Base-by-base conservation (phyloP, 1,140 invertebrate genomes). In the Pogonomyrmex californicus region DNA sequence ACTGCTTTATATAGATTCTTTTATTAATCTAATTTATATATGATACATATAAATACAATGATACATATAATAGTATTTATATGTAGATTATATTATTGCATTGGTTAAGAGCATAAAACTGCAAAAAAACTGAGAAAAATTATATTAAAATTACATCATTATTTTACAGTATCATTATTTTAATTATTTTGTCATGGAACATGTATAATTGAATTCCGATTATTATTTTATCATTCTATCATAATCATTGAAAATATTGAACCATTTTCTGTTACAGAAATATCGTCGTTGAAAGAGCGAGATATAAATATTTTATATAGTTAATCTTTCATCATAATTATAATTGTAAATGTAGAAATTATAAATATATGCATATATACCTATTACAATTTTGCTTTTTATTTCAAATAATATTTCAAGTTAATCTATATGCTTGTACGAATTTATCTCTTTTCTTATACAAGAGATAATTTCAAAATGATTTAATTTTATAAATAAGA, bases 351-450 rank as follows among this genome's bases (percentile, higher is more conserved):
- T 33, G 56, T 81, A 41, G 41, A 90, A 87, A 70, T 71, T 62
- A 87, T 78, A 81, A 77, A 79, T 77, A 71, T 54, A 70, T 66
- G 47, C 76, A 62, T 66, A 71, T 47, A 71, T 86, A 76, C 76
- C 44, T 58, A 56, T 47, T 30, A 33, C 23, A 41, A 56, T 73
- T 70, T 71, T 87, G 66, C 75, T 90, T 89, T 87, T 60, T 68
- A 85, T 75, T 77, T 77, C 0, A 66, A 17, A 68, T 33, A 23
- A 63, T 47, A 76, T 68, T 88, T 41, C 82, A 81, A 76, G 56
- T 79, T 54, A 33, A 23, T 23, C 23, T 76, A 66, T 23, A 44
- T 56, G 30, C 44, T 62, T 17, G 33, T 47, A 23, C n/a, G 33
- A 62, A 60, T 36, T 70, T 86, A 36, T 58, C 44, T 56, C 14